These are phyloP conservation scores for Mimumesa dahlbomi DNA, from an alignment of 2,888 invertebrate species.

Conservation along the genomic window DNA sequence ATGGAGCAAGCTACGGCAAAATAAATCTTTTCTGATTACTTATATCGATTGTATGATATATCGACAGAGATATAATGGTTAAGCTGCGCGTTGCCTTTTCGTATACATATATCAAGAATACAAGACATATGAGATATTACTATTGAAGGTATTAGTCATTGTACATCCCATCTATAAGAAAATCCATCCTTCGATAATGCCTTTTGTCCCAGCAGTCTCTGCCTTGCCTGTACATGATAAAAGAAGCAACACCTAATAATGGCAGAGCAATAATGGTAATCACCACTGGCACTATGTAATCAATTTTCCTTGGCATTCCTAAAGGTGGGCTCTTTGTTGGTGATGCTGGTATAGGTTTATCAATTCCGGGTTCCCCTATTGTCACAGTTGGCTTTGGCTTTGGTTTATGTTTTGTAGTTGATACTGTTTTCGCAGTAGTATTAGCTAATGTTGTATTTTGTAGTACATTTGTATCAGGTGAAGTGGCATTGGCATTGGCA, in stretches of 20 bases:
- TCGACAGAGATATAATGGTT: slow-evolving; percentile 17
- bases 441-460: slow-evolving; percentile 4
- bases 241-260: slow-evolving; percentile 86
- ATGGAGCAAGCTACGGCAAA: slow-evolving; percentile 20
- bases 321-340: slow-evolving; percentile 66
- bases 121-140: background rate
- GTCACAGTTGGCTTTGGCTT: slow-evolving; percentile 83
- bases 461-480: background rate
- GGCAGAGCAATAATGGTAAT: slow-evolving; percentile 89
- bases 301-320: slow-evolving; percentile 77
- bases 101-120: slow-evolving; percentile 6
- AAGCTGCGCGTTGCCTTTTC: slow-evolving; percentile 6
- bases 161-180: slow-evolving; percentile 94
- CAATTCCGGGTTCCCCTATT: slow-evolving; percentile 78
- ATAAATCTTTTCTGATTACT: slow-evolving; percentile 5
- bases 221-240: slow-evolving; percentile 86
- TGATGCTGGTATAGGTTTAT: slow-evolving; percentile 71
- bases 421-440: background rate
- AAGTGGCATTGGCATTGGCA: slow-evolving; percentile 8
- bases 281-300: slow-evolving; percentile 88
- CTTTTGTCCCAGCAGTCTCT: slow-evolving; percentile 92
- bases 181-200: slow-evolving; percentile 94
- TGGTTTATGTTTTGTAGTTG: slow-evolving; percentile 78
- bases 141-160: slow-evolving; percentile 84
- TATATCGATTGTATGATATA: slow-evolving; percentile 13